Percentiles rank a stretch among this genome's conserved stretches.
phyloP scores from a whole-genome alignment of 2,797 vertebrate genomes.

The Lemur catta region DNA sequence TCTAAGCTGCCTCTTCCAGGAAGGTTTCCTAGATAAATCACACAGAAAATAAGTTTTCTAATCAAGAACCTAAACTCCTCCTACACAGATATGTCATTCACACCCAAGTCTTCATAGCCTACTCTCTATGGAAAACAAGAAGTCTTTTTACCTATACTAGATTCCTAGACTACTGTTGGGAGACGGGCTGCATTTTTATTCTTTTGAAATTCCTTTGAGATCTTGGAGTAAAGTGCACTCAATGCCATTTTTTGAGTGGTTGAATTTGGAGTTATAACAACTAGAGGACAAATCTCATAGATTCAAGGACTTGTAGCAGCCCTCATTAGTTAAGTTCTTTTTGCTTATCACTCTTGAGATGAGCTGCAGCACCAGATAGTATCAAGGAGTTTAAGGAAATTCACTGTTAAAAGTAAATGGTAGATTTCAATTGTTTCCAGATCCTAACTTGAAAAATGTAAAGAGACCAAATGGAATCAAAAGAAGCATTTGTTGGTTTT shows the following conservation, averaged over 20 bases:
- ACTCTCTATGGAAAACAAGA: background rate
- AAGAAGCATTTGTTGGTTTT: background rate
- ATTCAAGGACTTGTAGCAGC: background rate
- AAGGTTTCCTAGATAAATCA: background rate
- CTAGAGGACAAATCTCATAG: background rate
- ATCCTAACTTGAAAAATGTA: slow-evolving; percentile 12
- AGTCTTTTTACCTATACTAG: background rate
- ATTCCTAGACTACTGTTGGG: background rate
- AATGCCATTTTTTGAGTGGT: background rate
- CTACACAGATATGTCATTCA: background rate
- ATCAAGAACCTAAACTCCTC: background rate
- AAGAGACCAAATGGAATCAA: background rate
- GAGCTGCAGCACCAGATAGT: background rate
- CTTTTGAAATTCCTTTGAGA: slow-evolving; percentile 12
- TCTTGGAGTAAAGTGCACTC: background rate
- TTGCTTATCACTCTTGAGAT: background rate
- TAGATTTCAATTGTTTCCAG: background rate
- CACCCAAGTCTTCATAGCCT: background rate
- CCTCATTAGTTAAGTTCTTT: background rate
- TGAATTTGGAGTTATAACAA: background rate
- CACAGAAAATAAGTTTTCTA: background rate
- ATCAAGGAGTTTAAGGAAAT: background rate
- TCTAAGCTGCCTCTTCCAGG: slow-evolving; percentile 29
- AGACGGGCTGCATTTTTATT: background rate
- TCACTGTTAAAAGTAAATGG: slow-evolving; percentile 1